These are phyloP conservation scores for Enchytraeus crypticus DNA, from an alignment of 2,888 invertebrate genomes.

Conservation along the genomic window DNA sequence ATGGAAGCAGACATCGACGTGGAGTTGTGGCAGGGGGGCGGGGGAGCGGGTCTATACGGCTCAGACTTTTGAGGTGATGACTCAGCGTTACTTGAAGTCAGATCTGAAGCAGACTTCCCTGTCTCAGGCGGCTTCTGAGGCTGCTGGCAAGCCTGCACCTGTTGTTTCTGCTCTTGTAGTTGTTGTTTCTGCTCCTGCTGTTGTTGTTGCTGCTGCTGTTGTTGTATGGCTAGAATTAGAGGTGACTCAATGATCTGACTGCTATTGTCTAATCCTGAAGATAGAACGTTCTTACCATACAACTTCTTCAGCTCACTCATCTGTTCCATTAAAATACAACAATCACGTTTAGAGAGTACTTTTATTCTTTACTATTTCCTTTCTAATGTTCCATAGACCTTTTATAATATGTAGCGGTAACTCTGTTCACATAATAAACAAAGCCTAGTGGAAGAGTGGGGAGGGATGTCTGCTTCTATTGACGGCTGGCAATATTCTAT, in stretches of 20 bases:
- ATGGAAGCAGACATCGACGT: no score
- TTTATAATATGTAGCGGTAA: no score
- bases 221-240: constrained; percentile 47
- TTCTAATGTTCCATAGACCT: no score
- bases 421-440: no score
- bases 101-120: not conserved
- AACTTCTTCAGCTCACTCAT: constrained; percentile 70
- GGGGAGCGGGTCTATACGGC: not conserved
- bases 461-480: no score
- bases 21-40: not conserved
- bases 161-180: not conserved
- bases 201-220: constrained; percentile 9
- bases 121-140: not conserved
- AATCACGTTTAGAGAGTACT: no score
- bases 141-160: not conserved
- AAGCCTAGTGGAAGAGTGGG: no score
- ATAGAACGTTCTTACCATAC: constrained; percentile 68
- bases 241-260: constrained; percentile 61
- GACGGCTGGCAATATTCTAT: no score
- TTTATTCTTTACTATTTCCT: no score
- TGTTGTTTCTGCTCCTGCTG: constrained; percentile 7
- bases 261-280: constrained; percentile 21
- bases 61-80: no score
- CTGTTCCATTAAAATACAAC: constrained; percentile 8
- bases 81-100: not conserved